Base-by-base conservation (phyloP, 1,140 invertebrate genomes). In the Calliopsis andreniformis region DNA sequence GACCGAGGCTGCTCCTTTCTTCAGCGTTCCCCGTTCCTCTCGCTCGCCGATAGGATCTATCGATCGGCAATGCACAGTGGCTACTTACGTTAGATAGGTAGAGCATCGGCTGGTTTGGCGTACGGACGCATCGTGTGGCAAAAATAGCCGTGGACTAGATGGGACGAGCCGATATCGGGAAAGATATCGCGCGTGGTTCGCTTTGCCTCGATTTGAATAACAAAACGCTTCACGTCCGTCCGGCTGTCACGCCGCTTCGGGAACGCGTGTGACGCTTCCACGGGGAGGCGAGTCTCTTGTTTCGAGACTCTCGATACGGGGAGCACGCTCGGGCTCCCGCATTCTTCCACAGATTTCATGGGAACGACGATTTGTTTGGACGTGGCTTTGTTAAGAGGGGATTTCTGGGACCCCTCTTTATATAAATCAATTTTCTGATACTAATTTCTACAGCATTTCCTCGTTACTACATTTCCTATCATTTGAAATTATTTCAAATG, bases 71-170 rank as follows among this genome's bases (percentile, higher is more conserved):
- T 56, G 62, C 49, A 70, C 67, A 56, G 70, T 81, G 68, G 49
- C 64, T 67, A 51, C 58, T 84, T 71, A 75, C 83, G 62, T 45
- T 7, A 23, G 53, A 63, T 83, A 63, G 69, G 63, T 53, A 35
- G 55, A 56, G 35, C 59, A 28, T 39, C 56, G 56, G 55, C 14
- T 47, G 20, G 53, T 63, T 76, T 39, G 53, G 49, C 73, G 56
- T 53, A 67, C 32, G 32, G 49, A 71, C 51, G 64, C 58, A 63
- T 53, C 78, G 75, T 58, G 75, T 58, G 75, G 69, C 78, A 78
- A 79, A 84, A 87, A 86, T 86, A 86, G 70, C 73, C 58, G 42
- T 71, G 77, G 66, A 72, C 71, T 77, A 86, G 83, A 87, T 87
- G 70, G 85, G 80, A 80, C 80, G 70, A 76, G 43, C 67, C 62